Base-by-base conservation (phyloP, 2,797 vertebrate species). In the Dromococcyx pavoninus region DNA sequence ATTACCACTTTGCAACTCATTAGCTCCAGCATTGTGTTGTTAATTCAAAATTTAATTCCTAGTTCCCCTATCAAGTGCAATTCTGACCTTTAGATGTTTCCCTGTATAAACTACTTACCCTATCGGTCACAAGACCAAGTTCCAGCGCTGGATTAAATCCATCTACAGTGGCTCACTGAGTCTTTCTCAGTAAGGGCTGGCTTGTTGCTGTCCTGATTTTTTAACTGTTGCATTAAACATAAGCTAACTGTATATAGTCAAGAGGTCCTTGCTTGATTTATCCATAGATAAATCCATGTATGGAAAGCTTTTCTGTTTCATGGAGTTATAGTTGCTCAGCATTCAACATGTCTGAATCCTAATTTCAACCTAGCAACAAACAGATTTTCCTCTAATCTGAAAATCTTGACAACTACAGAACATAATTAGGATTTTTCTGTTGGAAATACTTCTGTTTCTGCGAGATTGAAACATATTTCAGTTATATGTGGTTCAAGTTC, bases 371-470 rank as follows among this genome's bases (percentile, higher is more conserved):
- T 58, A 69, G n/a, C 9, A 86, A 69, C 85, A 88, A 65, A 66
- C 25, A 13, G 39, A 60, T 88, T 94, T 93, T 87, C 44, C 53
- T 93, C 78, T 72, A 86, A 94, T 75, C 51, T 88, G 86, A 94
- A 93, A 84, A 86, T 84, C 76, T 83, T 93, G 73, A 93, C 83
- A 53, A 51, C n/a, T 33, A n/a, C 58, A 80, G 24, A 64, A 27
- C 17, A 24, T 58, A 65, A 89, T 80, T 72, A 88, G 93, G 30
- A 69, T 91, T 88, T 94, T 96, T 94, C 89, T 89, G 4, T 89
- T 96, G 91, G 85, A 75, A 21, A 5, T 61, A 39, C 24, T 60
- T 83, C 50, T 74, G 69, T 41, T 88, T 83, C 28, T 95, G 67
- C 1, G 19, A 88, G 53, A 24, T 73, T 57, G 65, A 94, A 91